A percentile compares a stretch with the other conserved stretches of the same genome.
These are phyloP conservation scores for Drosophila eugracilis DNA, from an alignment of 1,140 invertebrate genomes.

Conservation along the genomic window DNA sequence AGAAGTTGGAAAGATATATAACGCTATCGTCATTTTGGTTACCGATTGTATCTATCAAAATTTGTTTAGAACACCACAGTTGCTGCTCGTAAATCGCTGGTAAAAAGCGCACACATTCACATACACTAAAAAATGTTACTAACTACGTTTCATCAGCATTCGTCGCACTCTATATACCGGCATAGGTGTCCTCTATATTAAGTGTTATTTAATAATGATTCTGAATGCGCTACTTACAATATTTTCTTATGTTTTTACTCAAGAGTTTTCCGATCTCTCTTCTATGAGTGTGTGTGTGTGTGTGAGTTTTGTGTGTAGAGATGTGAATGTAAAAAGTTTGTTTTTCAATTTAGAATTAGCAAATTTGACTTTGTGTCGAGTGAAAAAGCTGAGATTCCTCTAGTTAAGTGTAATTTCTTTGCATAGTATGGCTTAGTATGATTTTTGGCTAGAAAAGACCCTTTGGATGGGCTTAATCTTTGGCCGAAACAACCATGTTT, in stretches of 20 bases:
- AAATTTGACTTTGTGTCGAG: slow-evolving; percentile 39
- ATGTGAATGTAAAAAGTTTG: slow-evolving; percentile 40
- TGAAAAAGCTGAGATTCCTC: slow-evolving; percentile 46
- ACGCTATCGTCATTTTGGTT: slow-evolving; percentile 43
- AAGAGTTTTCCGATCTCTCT: not conserved
- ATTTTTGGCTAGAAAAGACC: not conserved
- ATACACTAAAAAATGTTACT: slow-evolving; percentile 67
- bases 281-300: not conserved
- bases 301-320: slow-evolving; percentile 15
- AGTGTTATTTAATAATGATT: slow-evolving; percentile 41
- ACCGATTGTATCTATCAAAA: slow-evolving; percentile 65
- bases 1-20: slow-evolving; percentile 28
- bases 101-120: slow-evolving; percentile 70
- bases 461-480: not conserved
- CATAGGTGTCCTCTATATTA: slow-evolving; percentile 34
- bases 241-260: slow-evolving; percentile 12
- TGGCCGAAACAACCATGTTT: slow-evolving; percentile 32
- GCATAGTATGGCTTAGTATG: slow-evolving; percentile 27
- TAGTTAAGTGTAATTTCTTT: slow-evolving; percentile 48
- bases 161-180: slow-evolving; percentile 45
- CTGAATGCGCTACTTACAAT: slow-evolving; percentile 59
- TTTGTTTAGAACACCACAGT: slow-evolving; percentile 75
- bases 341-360: slow-evolving; percentile 44
- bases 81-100: slow-evolving; percentile 74
- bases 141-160: slow-evolving; percentile 68